Base-by-base conservation (phyloP, 2,797 vertebrate species). In the Cryptoprocta ferox region DNA sequence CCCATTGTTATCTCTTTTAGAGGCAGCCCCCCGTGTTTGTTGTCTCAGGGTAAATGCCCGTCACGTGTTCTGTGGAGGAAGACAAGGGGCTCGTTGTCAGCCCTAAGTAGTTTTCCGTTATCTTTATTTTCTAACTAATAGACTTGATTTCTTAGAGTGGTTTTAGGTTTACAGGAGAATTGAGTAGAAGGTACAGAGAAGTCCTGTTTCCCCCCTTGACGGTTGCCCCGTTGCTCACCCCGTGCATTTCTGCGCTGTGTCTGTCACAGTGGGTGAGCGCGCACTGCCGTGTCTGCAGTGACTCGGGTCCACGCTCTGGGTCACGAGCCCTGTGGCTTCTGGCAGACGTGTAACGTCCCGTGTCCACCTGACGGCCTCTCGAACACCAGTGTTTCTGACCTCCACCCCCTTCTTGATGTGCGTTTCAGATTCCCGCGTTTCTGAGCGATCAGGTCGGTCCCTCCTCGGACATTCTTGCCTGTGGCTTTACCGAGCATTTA, bases 381-480 rank as follows among this genome's bases (percentile, higher is more conserved):
- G 0, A 28, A 1, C 19, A 15, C 2, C 5, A 11, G 16, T 2
- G 21, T 32, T 21, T 16, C 35, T 35, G 5, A 21, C 2, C 0
- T 6, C 39, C 11, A 1, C 11, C 1, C 0, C 24, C 63, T 59
- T 53, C 19, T 15, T 14, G 3, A 0, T 16, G 0, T 3, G 3
- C 39, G 0, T 7, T 61, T 48, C 30, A 3, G 28, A 2, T 76
- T n/a, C 65, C 81, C 5, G 5, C 3, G 45, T 37, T 39, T n/a
- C 85, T 35, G 56, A 24, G 65, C 32, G 26, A 14, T 24, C 53
- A 2, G 50, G 6, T 21, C 8, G 3, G 28, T 63, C 19, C 5
- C 26, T 70, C 39, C 11, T 14, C 9, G 39, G 26, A 7, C 15
- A 10, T 68, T 90, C 42, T 50, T n/a, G 70, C 18, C 39, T 50